Evolutionary conservation across 2,888 invertebrate genomes (phyloP), one percentile per base, ranked within the genome.

Genomic region (Nematopogon swammerdamellus): DNA sequence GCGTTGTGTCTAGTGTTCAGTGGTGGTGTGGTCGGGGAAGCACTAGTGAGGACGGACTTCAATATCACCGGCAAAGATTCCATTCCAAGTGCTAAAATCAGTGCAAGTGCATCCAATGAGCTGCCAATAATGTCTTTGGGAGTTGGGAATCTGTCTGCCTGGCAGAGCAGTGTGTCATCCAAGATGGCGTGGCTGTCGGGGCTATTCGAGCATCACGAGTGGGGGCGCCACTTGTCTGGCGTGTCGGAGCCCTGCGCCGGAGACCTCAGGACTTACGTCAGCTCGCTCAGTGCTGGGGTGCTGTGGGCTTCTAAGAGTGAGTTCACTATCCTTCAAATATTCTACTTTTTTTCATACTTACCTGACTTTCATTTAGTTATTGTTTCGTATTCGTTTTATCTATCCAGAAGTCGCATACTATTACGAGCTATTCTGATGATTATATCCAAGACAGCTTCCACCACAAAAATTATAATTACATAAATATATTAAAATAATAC

Each of bases 291-390:
- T 53, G 82, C 83, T 49, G 89, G 87, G 50, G 81, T 84, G 55
- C 72, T 85, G 44, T 92, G 92, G 92, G 92, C 92, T 10, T 86
- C 88, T 30, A 87, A 86, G 77, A 88, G 92, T 92, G 65, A 86
- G 88, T 85, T 56, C 46, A 14, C 19, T 25, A 6, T 25, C 20
- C 30, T 30, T 45, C n/a, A 18, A 29, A 25, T 25, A 25, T 25
- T 25, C 8, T 25, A 25, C 25, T 25, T 4, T 25, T 25, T 25
- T n/a, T n/a, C n/a, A n/a, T n/a, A n/a, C n/a, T n/a, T n/a, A n/a
- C n/a, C n/a, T n/a, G n/a, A n/a, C n/a, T n/a, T n/a, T n/a, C n/a
- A n/a, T n/a, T n/a, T n/a, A n/a, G n/a, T n/a, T n/a, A n/a, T n/a
- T n/a, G n/a, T n/a, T n/a, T n/a, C n/a, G n/a, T n/a, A n/a, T n/a